phyloP scores from a whole-genome alignment of 1,140 invertebrate genomes.

The Drosophila mayri region DNA sequence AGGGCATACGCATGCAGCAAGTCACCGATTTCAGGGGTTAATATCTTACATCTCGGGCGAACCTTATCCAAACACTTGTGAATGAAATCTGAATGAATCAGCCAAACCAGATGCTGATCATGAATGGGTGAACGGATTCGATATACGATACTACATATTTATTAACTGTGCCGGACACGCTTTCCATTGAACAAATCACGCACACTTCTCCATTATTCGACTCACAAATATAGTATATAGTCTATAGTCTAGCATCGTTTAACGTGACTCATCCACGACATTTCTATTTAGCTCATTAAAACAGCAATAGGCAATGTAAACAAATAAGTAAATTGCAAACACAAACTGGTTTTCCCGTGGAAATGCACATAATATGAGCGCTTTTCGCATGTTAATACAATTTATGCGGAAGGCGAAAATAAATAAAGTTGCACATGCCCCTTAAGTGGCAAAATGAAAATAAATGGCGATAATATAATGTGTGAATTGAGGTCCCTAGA shows the following conservation, averaged over 20 bases:
- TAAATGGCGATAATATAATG: slow-evolving; percentile 11
- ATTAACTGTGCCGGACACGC: slow-evolving; percentile 30
- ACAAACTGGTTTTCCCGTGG: slow-evolving; percentile 27
- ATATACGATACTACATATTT: slow-evolving; percentile 33
- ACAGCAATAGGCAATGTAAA: slow-evolving; percentile 55
- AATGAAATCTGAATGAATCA: slow-evolving; percentile 38
- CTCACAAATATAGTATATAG: slow-evolving; percentile 11
- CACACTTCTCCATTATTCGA: slow-evolving; percentile 13
- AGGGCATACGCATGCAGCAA: slow-evolving; percentile 10
- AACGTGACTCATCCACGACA: slow-evolving; percentile 52
- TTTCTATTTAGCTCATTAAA: slow-evolving; percentile 63
- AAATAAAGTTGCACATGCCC: slow-evolving; percentile 1
- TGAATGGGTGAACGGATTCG: slow-evolving; percentile 59
- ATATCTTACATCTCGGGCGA: not conserved
- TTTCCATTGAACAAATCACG: slow-evolving; percentile 65
- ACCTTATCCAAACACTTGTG: slow-evolving; percentile 21
- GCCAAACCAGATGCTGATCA: slow-evolving; percentile 50
- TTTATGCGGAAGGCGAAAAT: slow-evolving; percentile 28
- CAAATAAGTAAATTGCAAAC: slow-evolving; percentile 47
- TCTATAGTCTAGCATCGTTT: slow-evolving; percentile 40
- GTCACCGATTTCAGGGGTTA: not conserved
- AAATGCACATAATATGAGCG: slow-evolving; percentile 23
- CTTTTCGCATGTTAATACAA: slow-evolving; percentile 35
- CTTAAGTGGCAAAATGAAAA: slow-evolving; percentile 22
- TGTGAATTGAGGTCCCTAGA: slow-evolving; percentile 1